Evolutionary conservation across 2,888 invertebrate species (phyloP).

Genomic region (Eilema griseolum): DNA sequence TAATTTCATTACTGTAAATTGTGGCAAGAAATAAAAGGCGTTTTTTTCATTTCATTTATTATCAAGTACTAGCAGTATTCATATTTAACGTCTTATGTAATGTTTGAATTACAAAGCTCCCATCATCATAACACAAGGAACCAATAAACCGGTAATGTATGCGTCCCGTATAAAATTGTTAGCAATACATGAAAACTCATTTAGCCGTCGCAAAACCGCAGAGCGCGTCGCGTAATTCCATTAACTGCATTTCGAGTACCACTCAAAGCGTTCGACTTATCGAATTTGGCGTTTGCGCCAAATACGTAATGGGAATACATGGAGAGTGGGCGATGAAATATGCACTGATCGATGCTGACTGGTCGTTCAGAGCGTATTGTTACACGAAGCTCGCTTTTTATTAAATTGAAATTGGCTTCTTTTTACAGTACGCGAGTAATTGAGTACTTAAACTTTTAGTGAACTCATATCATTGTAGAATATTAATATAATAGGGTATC

Average conservation of each 20-base stretch:
- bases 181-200: slow-evolving; percentile 51
- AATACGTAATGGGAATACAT: slow-evolving; percentile 58
- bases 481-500: no score
- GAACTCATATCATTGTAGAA: no score
- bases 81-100: neutral
- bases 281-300: slow-evolving; percentile 67
- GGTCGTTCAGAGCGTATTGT: slow-evolving; percentile 17
- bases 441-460: neutral
- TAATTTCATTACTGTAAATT: no score
- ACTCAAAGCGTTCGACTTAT: slow-evolving; percentile 67
- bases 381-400: neutral
- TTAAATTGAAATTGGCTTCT: neutral
- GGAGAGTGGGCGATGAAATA: slow-evolving; percentile 48
- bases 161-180: slow-evolving; percentile 24
- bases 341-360: slow-evolving; percentile 33
- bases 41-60: no score
- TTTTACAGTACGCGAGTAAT: neutral
- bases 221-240: slow-evolving; percentile 62
- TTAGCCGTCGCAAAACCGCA: slow-evolving; percentile 54
- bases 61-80: neutral
- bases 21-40: no score
- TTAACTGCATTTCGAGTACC: slow-evolving; percentile 64
- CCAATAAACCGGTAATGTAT: slow-evolving; percentile 16
- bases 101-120: neutral
- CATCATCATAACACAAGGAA: slow-evolving; percentile 6